Base-by-base conservation (phyloP, 2,888 invertebrate species). In the Phymatocera aterrima region DNA sequence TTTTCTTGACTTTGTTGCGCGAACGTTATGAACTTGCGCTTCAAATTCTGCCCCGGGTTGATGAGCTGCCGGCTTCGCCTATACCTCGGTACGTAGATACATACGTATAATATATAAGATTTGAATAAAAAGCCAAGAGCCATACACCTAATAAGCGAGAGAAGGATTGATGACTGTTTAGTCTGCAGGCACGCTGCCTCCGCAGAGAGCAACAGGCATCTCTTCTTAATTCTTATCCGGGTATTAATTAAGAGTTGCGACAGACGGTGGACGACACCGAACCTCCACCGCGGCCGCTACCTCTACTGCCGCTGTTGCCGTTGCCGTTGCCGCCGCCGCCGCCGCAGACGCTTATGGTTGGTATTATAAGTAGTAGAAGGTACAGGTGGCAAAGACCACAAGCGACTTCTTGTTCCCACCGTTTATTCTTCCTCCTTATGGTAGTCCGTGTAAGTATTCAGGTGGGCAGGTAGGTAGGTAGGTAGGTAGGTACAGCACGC, bases 191-290 rank as follows among this genome's bases (percentile, higher is more conserved):
- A 28, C 28, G 46, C 40, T 15, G 43, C 46, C 68, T 24, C 46
- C n/a, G 24, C 46, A 15, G 28, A n/a, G 43, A 2, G 37, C 46
- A 43, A 10, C 68, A 37, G 65, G 21, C 65, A 65, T 65, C n/a
- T n/a, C n/a, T n/a, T n/a, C n/a, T n/a, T n/a, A n/a, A n/a, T 65
- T 68, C 46, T 46, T 43, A 43, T 68, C 24, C 68, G 68, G 68
- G 80, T 82, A 82, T 81, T 81, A 81, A 82, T 82, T 81, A 82
- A 80, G 80, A 78, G 81, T 82, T 81, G 82, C 82, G 82, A 82
- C 81, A 82, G 81, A 81, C 81, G 21, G 61, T 64, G 61, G 61
- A 64, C 37, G 37, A 15, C 51, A n/a, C n/a, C n/a, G 3, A n/a
- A 1, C 12, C 51, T 15, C 15, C 5, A 31, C 28, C 24, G 28